phyloP scores from a whole-genome alignment of 1,140 invertebrate genomes.

The Drosophila repletoides region DNA sequence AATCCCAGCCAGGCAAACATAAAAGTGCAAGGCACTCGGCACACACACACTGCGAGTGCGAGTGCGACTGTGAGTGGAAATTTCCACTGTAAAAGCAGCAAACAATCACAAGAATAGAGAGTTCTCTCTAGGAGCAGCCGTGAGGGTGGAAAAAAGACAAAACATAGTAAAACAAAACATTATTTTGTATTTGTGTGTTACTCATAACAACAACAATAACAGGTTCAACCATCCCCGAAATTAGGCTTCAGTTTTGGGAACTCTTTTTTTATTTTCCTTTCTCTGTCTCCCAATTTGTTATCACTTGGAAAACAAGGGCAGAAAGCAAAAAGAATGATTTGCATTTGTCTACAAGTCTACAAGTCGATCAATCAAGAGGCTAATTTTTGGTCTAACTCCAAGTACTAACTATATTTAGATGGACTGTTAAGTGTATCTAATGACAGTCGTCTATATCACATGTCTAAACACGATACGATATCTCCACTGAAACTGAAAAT shows the following conservation, averaged over 20 bases:
- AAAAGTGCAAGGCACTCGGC: constrained; percentile 41
- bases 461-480: background rate
- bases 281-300: no score
- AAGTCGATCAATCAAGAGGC: constrained; percentile 27
- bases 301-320: constrained; percentile 57
- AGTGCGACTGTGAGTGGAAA: constrained; percentile 69
- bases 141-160: constrained; percentile 62
- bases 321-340: constrained; percentile 27
- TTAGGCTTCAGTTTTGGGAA: constrained; percentile 60
- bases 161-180: no score
- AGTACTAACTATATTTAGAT: background rate
- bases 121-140: constrained; percentile 5
- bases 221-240: constrained; percentile 60
- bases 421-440: constrained; percentile 2
- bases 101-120: constrained; percentile 14
- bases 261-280: no score
- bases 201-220: constrained; percentile 52
- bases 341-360: constrained; percentile 16
- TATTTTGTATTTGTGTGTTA: constrained; percentile 38
- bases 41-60: no score
- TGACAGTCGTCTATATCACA: constrained; percentile 19
- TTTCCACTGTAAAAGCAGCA: constrained; percentile 43
- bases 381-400: background rate
- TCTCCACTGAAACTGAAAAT: no score
- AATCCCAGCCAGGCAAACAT: constrained; percentile 42